phyloP scores from a whole-genome alignment of 2,113 vertebrate genomes.

The Phrynocephalus versicolor region DNA sequence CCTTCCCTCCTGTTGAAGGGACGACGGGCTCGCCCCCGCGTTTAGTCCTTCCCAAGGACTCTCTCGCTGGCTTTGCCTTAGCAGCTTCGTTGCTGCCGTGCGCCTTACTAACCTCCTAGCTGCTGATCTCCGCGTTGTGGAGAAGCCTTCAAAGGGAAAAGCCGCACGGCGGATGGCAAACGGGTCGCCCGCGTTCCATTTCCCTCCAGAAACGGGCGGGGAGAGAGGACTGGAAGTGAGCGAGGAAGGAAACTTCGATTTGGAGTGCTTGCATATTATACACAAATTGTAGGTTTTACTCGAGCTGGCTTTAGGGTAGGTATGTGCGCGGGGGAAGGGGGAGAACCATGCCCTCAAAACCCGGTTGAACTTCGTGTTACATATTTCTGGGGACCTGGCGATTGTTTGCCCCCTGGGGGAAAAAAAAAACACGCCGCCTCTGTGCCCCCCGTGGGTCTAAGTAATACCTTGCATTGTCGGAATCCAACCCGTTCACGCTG shows the following conservation, averaged over 20 bases:
- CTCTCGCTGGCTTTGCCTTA: no score
- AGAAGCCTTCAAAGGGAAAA: no score
- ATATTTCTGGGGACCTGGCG: not conserved
- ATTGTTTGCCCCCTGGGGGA: rapidly evolving
- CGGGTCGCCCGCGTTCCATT: slow-evolving; percentile 24
- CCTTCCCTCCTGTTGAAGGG: not conserved
- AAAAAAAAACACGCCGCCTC: not conserved
- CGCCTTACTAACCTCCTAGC: no score
- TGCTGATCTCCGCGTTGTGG: no score
- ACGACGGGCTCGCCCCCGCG: slow-evolving; percentile 16
- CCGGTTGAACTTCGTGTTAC: not conserved
- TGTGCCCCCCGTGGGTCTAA: not conserved
- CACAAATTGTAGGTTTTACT: slow-evolving; percentile 1
- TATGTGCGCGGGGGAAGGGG: not conserved
- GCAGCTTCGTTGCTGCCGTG: no score
- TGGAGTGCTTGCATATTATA: slow-evolving; percentile 33
- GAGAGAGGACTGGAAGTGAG: not conserved
- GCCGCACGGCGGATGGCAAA: not conserved
- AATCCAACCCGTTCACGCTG: not conserved
- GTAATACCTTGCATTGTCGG: not conserved
- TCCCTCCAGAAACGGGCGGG: not conserved
- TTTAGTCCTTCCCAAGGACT: no score
- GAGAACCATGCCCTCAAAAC: not conserved
- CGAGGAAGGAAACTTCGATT: not conserved
- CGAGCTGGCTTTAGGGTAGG: slow-evolving; percentile 35